Conservation (phyloP, 2,888 invertebrate species). For the Oscheius sp. region DNA sequence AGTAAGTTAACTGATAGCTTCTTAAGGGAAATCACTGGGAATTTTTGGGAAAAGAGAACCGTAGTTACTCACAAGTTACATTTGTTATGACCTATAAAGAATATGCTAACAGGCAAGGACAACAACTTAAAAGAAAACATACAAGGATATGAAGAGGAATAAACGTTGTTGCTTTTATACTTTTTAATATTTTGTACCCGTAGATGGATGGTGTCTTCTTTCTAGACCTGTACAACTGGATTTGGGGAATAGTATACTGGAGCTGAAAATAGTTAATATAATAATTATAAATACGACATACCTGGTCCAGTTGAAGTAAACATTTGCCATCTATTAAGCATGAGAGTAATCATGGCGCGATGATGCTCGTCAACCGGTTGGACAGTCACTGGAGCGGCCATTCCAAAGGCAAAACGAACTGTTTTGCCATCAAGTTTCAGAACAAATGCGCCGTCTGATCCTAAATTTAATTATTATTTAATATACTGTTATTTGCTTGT, state of each 20-base stretch:
- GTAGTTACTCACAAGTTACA: not conserved
- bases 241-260: not conserved
- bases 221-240: conserved; percentile 2
- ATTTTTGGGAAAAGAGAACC: not conserved
- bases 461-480: too few relatives aligned
- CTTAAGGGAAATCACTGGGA: not conserved
- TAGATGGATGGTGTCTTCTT: not conserved
- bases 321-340: not conserved
- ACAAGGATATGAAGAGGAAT: conserved; percentile 16
- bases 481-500: too few relatives aligned
- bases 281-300: not conserved
- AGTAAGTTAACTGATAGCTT: conserved; percentile 1
- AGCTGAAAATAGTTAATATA: not conserved
- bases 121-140: not conserved
- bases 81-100: not conserved
- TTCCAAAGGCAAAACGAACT: conserved; percentile 22
- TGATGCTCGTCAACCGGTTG: conserved; percentile 14
- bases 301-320: conserved; percentile 1
- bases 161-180: too few relatives aligned
- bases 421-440: conserved; percentile 26
- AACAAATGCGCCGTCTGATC: conserved; percentile 17
- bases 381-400: conserved; percentile 1
- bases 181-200: not conserved
- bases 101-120: not conserved
- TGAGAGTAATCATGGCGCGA: not conserved